phyloP scores from a whole-genome alignment of 2,797 vertebrate species.

The Mormyrops boulengeri region DNA sequence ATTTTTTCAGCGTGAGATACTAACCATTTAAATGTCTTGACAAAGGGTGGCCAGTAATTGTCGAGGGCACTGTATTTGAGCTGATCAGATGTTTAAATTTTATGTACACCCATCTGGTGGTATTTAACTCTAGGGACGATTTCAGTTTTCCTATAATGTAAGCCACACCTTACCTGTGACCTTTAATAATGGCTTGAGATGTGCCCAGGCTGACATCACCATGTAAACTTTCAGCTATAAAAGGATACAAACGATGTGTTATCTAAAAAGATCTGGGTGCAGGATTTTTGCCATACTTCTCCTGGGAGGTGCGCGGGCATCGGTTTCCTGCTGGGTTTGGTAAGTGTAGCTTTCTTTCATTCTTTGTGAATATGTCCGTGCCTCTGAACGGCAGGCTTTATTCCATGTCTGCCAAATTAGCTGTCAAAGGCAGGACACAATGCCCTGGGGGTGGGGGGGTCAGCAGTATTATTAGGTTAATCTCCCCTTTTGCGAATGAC shows the following conservation, averaged over 20 bases:
- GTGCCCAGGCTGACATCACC: neutral
- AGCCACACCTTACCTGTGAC: neutral
- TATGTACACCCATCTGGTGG: neutral
- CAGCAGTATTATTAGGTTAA: neutral
- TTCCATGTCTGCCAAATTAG: neutral
- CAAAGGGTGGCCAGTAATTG: neutral
- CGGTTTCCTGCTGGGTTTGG: neutral
- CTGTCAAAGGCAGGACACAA: neutral
- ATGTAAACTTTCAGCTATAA: neutral
- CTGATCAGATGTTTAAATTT: neutral
- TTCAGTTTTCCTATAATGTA: neutral
- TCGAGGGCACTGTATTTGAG: neutral
- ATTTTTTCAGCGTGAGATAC: neutral
- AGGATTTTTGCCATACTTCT: neutral
- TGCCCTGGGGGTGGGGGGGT: neutral
- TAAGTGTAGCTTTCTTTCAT: slow-evolving; percentile 8
- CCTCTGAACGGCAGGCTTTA: neutral
- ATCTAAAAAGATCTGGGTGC: neutral
- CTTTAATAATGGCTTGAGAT: neutral
- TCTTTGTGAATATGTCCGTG: neutral
- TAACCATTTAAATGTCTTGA: neutral
- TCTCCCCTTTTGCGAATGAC: neutral
- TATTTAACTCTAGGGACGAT: neutral
- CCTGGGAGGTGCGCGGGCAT: neutral
- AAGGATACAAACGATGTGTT: neutral